Evolutionary conservation across 2,797 vertebrate species (phyloP), one percentile per base, ranked within the genome.

Genomic region (Sebastes cheni): DNA sequence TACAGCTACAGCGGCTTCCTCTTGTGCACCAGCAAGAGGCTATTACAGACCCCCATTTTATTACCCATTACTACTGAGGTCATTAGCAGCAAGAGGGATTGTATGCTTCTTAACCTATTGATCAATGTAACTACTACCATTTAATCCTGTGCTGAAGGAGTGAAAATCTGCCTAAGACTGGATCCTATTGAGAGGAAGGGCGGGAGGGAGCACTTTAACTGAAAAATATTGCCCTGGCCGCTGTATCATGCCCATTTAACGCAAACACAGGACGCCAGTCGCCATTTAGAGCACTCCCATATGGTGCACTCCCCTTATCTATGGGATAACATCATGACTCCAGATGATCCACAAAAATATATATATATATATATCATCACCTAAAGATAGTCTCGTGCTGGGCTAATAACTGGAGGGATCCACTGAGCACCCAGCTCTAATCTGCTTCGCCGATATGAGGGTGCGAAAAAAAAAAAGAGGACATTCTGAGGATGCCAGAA

Each of bases 51-150:
- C 96, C 93, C 96, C 96, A 95, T 96, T 98, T 99, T 98, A 99
- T 98, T 98, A 97, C 96, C 97, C 97, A 98, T 98, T 98, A 98
- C 97, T 96, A 97, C 96, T 92, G 97, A 98, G 98, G 98, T 99
- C 98, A 98, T 99, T 99, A 99, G 97, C 97, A 94, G 97, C 95
- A 95, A 98, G 97, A 98, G 96, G 97, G 97, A 99, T 98, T 97
- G 97, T 96, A 95, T 95, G 92, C 96, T 97, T 98, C 97, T 98
- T 99, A 98, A 99, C 97, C 98, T 99, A 99, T 99, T 99, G 98
- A 99, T 99, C 97, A 98, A 95, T 95, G 96, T 97, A 99, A 99
- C 97, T 98, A 97, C 97, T 96, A 97, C 97, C 97, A 98, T 99
- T 99, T 99, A 99, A 99, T 98, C 97, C 97, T 93, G 96, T 95